phyloP scores from a whole-genome alignment of 2,888 invertebrate species.

The Papilio demoleus region DNA sequence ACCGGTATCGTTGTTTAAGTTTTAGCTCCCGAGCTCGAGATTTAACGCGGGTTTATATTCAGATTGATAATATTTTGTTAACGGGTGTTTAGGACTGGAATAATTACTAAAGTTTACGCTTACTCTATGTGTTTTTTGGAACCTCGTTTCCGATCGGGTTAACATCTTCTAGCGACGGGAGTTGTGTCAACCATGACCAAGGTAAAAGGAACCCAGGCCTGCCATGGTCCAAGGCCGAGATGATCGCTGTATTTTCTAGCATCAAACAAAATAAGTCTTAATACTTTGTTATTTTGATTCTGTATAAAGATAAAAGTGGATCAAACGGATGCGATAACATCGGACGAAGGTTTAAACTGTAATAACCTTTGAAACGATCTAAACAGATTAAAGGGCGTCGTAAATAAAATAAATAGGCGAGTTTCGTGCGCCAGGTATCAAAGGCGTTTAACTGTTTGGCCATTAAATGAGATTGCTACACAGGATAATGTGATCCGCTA shows the following conservation, averaged over 20 bases:
- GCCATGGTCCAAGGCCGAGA: too few relatives aligned
- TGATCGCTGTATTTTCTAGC: too few relatives aligned
- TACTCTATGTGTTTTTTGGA: neutral
- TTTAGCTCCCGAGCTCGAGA: constrained; percentile 50
- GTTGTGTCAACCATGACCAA: too few relatives aligned
- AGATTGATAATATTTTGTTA: constrained; percentile 35
- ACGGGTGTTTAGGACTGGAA: constrained; percentile 11
- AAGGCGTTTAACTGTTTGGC: constrained; percentile 48
- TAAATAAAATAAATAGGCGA: constrained; percentile 68
- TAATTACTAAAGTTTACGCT: constrained; percentile 29
- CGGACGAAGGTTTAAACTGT: constrained; percentile 42
- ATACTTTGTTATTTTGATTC: too few relatives aligned
- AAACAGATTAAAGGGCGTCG: constrained; percentile 55
- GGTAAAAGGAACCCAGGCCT: too few relatives aligned
- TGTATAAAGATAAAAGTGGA: constrained; percentile 12
- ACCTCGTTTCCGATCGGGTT: too few relatives aligned
- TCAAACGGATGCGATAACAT: constrained; percentile 13
- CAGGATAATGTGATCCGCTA: constrained; percentile 20
- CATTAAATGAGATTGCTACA: constrained; percentile 38
- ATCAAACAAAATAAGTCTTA: too few relatives aligned
- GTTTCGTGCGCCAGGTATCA: constrained; percentile 48
- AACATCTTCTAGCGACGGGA: too few relatives aligned
- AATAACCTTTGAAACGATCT: constrained; percentile 48
- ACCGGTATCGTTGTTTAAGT: constrained; percentile 63
- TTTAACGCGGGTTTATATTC: constrained; percentile 47